Conservation (phyloP, 2,888 invertebrate species). For the Drosophila macrospina region DNA sequence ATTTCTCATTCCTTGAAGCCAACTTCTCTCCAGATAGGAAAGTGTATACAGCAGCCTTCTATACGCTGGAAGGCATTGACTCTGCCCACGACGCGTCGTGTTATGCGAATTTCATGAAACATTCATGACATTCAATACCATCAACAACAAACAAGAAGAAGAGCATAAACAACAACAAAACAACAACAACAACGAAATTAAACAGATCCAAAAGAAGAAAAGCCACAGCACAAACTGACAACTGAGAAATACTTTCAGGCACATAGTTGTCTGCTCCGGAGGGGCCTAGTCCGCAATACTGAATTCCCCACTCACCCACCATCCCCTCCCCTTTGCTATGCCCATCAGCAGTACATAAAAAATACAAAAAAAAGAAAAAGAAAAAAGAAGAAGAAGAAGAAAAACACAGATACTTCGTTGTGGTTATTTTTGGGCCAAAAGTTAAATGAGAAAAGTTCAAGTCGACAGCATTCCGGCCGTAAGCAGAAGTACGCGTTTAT, state of each 20-base stretch:
- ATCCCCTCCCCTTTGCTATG: constrained; percentile 25
- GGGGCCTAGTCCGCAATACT: constrained; percentile 1
- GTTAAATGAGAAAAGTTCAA: constrained; percentile 79
- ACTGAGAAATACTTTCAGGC: constrained; percentile 43
- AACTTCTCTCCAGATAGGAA: not conserved
- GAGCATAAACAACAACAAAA: constrained; percentile 27
- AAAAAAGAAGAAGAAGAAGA: not conserved
- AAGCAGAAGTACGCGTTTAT: constrained; percentile 69
- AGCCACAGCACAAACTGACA: constrained; percentile 11
- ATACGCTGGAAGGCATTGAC: not conserved
- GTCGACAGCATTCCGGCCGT: constrained; percentile 32
- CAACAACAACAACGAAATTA: constrained; percentile 46
- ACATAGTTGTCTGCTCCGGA: constrained; percentile 42
- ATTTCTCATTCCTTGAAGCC: not conserved
- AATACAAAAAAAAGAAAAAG: constrained; percentile 13
- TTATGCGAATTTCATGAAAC: constrained; percentile 60
- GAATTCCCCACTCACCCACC: not conserved
- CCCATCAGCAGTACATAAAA: constrained; percentile 73
- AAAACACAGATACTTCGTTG: constrained; percentile 23
- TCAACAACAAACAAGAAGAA: constrained; percentile 29
- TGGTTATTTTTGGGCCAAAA: constrained; percentile 58
- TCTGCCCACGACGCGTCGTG: constrained; percentile 24
- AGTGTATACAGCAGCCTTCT: constrained; percentile 11
- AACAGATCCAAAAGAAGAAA: constrained; percentile 39
- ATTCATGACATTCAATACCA: constrained; percentile 56